Percentiles rank a stretch among this genome's conserved stretches.
Evolutionary conservation across 1,140 invertebrate species (phyloP).

Genomic region (Paraescarpia echinospica): DNA sequence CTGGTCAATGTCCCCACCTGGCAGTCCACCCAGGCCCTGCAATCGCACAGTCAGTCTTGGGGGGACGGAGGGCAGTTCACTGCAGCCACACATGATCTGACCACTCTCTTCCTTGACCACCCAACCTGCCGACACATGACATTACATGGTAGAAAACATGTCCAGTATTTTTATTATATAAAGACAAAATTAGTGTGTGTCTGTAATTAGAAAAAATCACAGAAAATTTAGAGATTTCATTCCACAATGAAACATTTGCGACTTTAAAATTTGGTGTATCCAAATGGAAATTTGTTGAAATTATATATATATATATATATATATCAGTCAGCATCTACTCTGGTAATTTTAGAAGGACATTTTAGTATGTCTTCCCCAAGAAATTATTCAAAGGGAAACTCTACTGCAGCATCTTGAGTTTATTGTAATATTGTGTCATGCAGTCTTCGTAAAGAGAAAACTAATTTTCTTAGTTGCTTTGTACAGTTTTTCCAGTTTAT

Average conservation of each 20-base stretch:
- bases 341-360: not conserved
- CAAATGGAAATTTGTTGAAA: too few species aligned
- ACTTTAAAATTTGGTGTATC: too few species aligned
- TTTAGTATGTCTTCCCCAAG: not conserved
- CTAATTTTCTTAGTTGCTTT: not conserved
- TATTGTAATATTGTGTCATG: not conserved
- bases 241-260: too few species aligned
- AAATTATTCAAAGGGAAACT: not conserved
- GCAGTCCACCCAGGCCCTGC: constrained; percentile 37
- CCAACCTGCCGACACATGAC: not conserved
- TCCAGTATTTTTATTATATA: not conserved
- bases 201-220: too few species aligned
- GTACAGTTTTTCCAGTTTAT: not conserved
- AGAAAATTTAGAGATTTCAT: too few species aligned
- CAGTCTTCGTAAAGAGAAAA: not conserved
- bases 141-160: not conserved
- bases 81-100: constrained; percentile 33
- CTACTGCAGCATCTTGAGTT: not conserved
- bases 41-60: constrained; percentile 39
- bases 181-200: not conserved
- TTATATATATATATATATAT: not conserved
- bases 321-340: not conserved
- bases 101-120: not conserved
- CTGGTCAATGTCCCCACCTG: constrained; percentile 38
- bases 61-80: constrained; percentile 39